phyloP scores from a whole-genome alignment of 2,113 vertebrate genomes.

The Peromyscus maniculatus region DNA sequence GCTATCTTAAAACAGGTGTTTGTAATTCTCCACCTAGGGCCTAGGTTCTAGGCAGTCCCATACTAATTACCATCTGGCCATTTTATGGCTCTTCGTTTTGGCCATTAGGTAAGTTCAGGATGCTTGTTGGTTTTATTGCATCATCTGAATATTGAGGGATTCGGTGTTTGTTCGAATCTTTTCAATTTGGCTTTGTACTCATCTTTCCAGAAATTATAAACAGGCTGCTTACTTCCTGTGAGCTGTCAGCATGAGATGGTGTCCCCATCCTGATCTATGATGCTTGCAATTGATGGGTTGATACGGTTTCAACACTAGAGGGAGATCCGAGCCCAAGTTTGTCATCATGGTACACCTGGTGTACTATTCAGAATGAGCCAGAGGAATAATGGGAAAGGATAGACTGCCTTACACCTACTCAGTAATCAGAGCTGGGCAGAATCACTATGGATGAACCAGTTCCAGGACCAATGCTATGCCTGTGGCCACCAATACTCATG shows the following conservation, averaged over 20 bases:
- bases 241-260: neutral
- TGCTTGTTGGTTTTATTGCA: neutral
- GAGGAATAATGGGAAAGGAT: neutral
- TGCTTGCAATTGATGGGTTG: neutral
- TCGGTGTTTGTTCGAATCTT: neutral
- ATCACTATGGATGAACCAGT: neutral
- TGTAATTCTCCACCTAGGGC: neutral
- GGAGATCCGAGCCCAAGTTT: neutral
- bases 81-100: neutral
- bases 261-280: neutral
- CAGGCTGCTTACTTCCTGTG: neutral
- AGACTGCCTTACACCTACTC: neutral
- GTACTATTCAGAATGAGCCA: neutral
- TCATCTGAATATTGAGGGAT: neutral
- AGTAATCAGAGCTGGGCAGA: neutral
- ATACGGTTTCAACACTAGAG: neutral
- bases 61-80: neutral
- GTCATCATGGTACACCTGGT: neutral
- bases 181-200: neutral
- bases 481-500: neutral
- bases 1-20: neutral
- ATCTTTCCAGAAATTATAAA: neutral
- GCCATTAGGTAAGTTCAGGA: neutral
- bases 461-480: neutral
- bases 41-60: neutral